Conservation (phyloP, 2,797 vertebrate genomes). For the Galago senegalensis region DNA sequence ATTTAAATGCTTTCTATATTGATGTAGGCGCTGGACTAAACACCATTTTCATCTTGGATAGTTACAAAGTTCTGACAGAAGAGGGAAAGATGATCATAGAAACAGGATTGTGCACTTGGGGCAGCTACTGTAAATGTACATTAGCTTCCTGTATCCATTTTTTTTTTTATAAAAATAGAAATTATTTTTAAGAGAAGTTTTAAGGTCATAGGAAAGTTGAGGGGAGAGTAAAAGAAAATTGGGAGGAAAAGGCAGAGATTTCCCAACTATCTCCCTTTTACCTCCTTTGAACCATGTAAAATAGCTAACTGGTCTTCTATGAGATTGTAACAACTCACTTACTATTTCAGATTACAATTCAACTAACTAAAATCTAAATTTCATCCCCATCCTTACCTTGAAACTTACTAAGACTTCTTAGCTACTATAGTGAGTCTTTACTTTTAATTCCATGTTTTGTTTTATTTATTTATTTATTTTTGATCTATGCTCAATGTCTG, state of each 20-base stretch:
- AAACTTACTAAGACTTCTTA: constrained; percentile 13
- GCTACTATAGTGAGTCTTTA: neutral
- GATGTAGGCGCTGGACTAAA: neutral
- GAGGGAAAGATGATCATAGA: neutral
- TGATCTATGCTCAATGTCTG: neutral
- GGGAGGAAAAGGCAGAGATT: neutral
- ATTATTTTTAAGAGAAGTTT: neutral
- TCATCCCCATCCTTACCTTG: neutral
- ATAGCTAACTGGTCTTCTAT: neutral
- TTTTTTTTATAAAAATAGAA: neutral
- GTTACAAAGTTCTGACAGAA: neutral
- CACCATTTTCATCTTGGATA: neutral
- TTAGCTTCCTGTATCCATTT: neutral
- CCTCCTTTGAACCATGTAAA: neutral
- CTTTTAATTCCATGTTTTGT: neutral
- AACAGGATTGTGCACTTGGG: neutral
- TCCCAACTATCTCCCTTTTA: neutral
- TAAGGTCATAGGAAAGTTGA: neutral
- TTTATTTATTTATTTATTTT: neutral
- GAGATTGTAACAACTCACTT: neutral
- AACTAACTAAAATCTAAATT: neutral
- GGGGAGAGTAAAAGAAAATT: neutral
- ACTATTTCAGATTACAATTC: neutral
- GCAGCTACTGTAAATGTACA: neutral
- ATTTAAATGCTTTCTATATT: neutral